Evolutionary conservation across 1,140 invertebrate genomes (phyloP).

Genomic region (Lepidotrigona ventralis): DNA sequence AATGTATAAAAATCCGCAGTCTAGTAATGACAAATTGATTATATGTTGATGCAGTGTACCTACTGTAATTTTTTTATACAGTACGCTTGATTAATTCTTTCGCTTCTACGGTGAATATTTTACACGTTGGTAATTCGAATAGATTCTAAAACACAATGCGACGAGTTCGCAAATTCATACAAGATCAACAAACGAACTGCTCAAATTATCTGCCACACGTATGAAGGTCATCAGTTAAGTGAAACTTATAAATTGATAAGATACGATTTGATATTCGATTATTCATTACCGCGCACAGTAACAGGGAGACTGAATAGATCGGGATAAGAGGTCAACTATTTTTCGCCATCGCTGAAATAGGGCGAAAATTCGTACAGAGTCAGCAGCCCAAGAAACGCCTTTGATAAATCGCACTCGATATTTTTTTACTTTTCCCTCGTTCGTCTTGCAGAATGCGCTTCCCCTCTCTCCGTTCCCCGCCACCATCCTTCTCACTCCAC

Average conservation of each 20-base stretch:
- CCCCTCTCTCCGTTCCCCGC: slow-evolving; percentile 54
- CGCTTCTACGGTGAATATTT: no score
- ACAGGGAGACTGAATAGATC: slow-evolving; percentile 12
- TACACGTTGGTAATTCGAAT: no score
- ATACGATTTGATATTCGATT: background rate
- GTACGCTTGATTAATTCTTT: no score
- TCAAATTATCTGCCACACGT: no score
- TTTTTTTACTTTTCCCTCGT: slow-evolving; percentile 64
- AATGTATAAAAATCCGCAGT: no score
- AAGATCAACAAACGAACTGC: no score
- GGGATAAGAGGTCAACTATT: slow-evolving; percentile 37
- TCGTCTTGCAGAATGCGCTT: slow-evolving; percentile 52
- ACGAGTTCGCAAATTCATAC: no score
- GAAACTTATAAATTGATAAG: background rate
- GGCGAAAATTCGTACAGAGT: slow-evolving; percentile 45
- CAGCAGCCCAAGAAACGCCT: slow-evolving; percentile 53
- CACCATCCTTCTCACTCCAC: slow-evolving; percentile 35
- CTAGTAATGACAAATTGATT: no score
- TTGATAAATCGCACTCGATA: slow-evolving; percentile 74
- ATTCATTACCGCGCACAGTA: background rate
- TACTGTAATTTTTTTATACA: no score
- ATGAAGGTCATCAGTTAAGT: no score
- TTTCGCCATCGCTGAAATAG: slow-evolving; percentile 24
- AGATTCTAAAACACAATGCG: no score
- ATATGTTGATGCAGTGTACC: no score